A percentile compares a stretch with the other conserved stretches of the same genome.
Evolutionary conservation across 1,140 invertebrate genomes (phyloP).

Genomic region (Pseudomyrmex dendroicus): DNA sequence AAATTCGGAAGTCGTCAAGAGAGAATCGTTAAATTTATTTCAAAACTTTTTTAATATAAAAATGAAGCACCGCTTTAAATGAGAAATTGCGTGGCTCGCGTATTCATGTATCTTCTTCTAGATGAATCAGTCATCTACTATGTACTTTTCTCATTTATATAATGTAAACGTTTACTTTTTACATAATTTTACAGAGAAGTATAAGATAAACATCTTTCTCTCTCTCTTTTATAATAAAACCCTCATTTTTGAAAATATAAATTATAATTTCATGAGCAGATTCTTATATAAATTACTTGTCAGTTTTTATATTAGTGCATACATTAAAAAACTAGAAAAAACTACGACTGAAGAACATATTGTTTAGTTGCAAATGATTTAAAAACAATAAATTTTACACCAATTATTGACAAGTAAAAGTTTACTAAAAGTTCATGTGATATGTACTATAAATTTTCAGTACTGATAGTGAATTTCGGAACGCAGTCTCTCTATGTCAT

Average conservation of each 20-base stretch:
- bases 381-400: no score
- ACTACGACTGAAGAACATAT: no score
- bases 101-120: background rate
- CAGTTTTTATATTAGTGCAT: background rate
- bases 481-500: no score
- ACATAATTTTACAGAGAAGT: background rate
- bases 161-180: background rate
- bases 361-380: no score
- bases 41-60: slow-evolving; percentile 47
- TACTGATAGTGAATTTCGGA: no score
- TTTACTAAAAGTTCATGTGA: no score
- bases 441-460: no score
- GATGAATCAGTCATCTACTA: background rate
- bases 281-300: background rate
- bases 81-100: background rate
- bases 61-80: slow-evolving; percentile 5
- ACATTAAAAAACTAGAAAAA: background rate
- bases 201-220: background rate
- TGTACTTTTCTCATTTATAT: background rate
- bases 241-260: background rate
- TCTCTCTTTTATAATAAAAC: background rate
- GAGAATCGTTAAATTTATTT: slow-evolving; percentile 38
- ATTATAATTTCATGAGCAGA: background rate
- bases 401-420: no score
- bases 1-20: slow-evolving; percentile 37